phyloP scores from a whole-genome alignment of 2,888 invertebrate genomes.

The Anaspis maculata region DNA sequence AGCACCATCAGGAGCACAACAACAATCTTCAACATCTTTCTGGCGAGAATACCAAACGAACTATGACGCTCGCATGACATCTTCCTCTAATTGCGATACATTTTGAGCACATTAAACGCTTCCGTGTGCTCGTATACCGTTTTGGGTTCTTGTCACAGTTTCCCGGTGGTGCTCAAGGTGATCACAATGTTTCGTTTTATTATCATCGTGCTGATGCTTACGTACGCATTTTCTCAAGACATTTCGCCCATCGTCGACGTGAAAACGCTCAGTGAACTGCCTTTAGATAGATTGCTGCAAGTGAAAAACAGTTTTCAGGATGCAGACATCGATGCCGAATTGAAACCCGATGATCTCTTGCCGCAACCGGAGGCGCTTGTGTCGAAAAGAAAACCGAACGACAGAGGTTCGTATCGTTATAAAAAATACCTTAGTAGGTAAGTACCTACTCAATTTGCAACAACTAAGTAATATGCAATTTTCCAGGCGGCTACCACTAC shows the following conservation, averaged over 20 bases:
- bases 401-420: constrained; percentile 22
- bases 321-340: constrained; percentile 3
- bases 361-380: constrained; percentile 30
- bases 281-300: constrained; percentile 59
- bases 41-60: constrained; percentile 8
- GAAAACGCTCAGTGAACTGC: constrained; percentile 57
- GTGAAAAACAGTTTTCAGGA: constrained; percentile 46
- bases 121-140: no score
- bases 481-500: no score
- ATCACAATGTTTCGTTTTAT: no score
- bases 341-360: constrained; percentile 11
- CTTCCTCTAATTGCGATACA: no score
- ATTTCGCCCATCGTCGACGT: constrained; percentile 33
- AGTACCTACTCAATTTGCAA: no score
- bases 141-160: no score
- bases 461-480: no score
- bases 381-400: constrained; percentile 25
- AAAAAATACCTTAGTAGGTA: no score
- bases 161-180: no score
- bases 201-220: no score
- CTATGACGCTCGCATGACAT: constrained; percentile 11
- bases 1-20: constrained; percentile 5
- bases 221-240: constrained; percentile 25
- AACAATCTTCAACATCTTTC: constrained; percentile 6
- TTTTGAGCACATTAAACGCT: constrained; percentile 6